Evolutionary conservation across 2,797 vertebrate genomes (phyloP), one percentile per base, ranked within the genome.

Genomic region (Limnodromus scolopaceus): DNA sequence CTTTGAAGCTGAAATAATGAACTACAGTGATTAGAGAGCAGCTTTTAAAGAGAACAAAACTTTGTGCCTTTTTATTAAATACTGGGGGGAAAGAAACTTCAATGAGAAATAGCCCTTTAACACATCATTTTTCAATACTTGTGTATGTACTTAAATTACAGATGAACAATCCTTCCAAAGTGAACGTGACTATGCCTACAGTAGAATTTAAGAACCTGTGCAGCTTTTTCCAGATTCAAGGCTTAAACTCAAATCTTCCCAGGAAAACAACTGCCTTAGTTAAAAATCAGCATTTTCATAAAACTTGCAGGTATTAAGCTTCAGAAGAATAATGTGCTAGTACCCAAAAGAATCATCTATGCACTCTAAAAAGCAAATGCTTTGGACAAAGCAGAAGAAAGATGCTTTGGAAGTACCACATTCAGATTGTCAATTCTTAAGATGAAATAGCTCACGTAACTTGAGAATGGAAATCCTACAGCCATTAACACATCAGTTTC

Each of bases 1-100:
- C 95, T 97, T 96, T 96, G 93, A 96, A 94, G 93, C 75, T 94
- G 83, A 94, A 93, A 93, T 96, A 96, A 97, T 94, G 92, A 97
- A 97, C 93, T 93, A 74, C 92, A 46, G 61, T 80, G 85, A 96
- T 96, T 91, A 97, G 76, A 95, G 93, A 95, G 80, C 51, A 93
- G 90, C 48, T 92, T 93, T 84, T 80, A 74, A 96, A 84, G 53
- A 79, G 83, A 92, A 82, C 20, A 92, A 90, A 95, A 97, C 64
- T 87, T 88, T 80, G 68, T 84, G 68, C 38, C 81, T 89, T 95
- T 94, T 92, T 80, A 94, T 94, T 93, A 92, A 95, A 84, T 74
- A 88, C 48, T 1, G 5, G 13, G 0, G 9, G 20, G 8, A 4
- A 16, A 65, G 63, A 46, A 30, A 34, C 80, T 84, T 90, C 45